Percentiles rank a stretch among this genome's conserved stretches.
phyloP scores from a whole-genome alignment of 2,888 invertebrate species.

The Tenthredo livida region DNA sequence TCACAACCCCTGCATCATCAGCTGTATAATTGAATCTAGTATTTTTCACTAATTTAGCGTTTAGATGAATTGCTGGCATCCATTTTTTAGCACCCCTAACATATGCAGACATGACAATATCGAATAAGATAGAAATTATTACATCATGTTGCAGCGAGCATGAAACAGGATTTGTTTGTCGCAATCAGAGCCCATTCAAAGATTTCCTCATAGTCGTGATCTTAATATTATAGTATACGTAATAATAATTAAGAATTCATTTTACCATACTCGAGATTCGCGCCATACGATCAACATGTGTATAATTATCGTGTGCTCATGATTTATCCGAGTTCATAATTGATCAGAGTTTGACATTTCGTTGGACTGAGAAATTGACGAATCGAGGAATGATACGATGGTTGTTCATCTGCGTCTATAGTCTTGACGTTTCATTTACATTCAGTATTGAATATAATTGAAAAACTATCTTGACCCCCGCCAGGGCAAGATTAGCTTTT shows the following conservation, averaged over 20 bases:
- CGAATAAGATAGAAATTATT: conserved; percentile 1
- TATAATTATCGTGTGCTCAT: background rate
- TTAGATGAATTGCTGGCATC: background rate
- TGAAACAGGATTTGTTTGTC: conserved; percentile 37
- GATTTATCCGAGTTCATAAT: background rate
- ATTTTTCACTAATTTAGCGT: background rate
- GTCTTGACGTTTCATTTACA: conserved; percentile 47
- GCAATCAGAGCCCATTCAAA: conserved; percentile 49
- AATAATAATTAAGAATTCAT: conserved; percentile 16
- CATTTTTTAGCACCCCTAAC: background rate
- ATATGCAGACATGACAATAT: background rate
- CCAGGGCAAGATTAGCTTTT: conserved; percentile 27
- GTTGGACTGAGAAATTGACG: conserved; percentile 3
- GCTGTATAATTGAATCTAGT: background rate
- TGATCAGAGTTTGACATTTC: conserved; percentile 17
- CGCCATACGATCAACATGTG: background rate
- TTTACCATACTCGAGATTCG: background rate
- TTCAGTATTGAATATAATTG: conserved; percentile 41
- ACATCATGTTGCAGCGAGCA: background rate
- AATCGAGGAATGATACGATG: conserved; percentile 3
- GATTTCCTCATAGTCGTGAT: conserved; percentile 33
- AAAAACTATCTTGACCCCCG: conserved; percentile 41
- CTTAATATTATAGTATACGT: background rate
- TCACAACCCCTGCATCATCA: background rate
- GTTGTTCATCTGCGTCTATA: background rate